Percentiles rank a stretch among this genome's conserved stretches.
Conservation (phyloP, 1,140 invertebrate species). For the Meteorus sp. region DNA sequence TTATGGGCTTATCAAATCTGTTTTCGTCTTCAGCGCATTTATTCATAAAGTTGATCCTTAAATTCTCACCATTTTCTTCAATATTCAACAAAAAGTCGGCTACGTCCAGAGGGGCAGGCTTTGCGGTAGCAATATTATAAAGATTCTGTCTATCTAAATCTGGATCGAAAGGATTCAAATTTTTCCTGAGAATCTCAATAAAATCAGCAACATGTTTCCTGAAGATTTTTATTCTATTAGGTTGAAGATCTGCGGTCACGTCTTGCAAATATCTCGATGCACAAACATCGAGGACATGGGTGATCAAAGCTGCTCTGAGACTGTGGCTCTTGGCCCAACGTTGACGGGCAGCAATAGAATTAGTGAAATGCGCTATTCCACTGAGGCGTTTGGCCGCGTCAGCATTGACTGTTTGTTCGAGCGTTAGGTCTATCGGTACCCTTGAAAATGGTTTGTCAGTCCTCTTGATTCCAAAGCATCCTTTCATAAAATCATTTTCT, state of each 20-base stretch:
- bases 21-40: constrained; percentile 17
- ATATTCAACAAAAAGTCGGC: constrained; percentile 25
- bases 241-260: not conserved
- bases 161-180: not conserved
- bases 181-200: not conserved
- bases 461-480: constrained; percentile 33
- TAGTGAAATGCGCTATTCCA: constrained; percentile 9
- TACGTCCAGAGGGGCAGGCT: constrained; percentile 19
- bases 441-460: constrained; percentile 34
- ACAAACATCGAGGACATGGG: not conserved
- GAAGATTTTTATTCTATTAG: not conserved
- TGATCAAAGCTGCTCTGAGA: not conserved
- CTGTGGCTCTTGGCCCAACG: not conserved
- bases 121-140: constrained; percentile 31
- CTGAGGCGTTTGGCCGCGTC: constrained; percentile 32
- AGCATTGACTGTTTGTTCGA: constrained; percentile 21
- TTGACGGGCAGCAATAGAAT: constrained; percentile 11
- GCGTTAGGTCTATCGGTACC: constrained; percentile 10
- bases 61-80: constrained; percentile 21
- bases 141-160: constrained; percentile 18
- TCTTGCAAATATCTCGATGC: not conserved
- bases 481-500: constrained; percentile 27
- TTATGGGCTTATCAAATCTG: constrained; percentile 29
- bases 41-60: constrained; percentile 20
- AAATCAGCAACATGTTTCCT: not conserved